phyloP scores from a whole-genome alignment of 2,888 invertebrate genomes.

The Quadroppia sp. region DNA sequence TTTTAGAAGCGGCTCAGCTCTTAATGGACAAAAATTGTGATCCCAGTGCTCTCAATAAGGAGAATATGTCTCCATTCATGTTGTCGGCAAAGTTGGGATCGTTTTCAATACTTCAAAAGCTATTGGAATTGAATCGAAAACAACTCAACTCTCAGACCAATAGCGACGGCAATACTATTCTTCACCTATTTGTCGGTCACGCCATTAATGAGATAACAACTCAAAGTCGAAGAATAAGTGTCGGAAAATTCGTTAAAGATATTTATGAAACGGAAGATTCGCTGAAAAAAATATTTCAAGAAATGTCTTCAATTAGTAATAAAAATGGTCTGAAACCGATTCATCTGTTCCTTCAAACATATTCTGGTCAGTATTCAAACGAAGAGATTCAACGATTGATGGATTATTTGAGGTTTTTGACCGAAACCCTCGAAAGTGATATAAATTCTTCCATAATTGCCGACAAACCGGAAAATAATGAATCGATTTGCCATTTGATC shows the following conservation, averaged over 20 bases:
- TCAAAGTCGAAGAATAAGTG: slow-evolving; percentile 43
- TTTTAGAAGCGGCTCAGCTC: slow-evolving; percentile 50
- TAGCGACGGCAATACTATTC: slow-evolving; percentile 51
- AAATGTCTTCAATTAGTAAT: slow-evolving; percentile 46
- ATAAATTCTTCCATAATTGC: background rate
- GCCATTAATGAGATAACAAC: slow-evolving; percentile 46
- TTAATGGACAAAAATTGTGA: slow-evolving; percentile 53
- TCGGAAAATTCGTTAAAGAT: slow-evolving; percentile 45
- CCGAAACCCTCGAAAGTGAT: slow-evolving; percentile 25
- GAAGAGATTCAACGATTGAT: slow-evolving; percentile 11
- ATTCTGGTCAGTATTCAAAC: slow-evolving; percentile 5
- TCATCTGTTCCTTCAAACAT: slow-evolving; percentile 20
- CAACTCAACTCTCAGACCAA: slow-evolving; percentile 51
- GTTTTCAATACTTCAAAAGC: slow-evolving; percentile 51
- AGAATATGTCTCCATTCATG: slow-evolving; percentile 53
- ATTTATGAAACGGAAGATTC: slow-evolving; percentile 42
- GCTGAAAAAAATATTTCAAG: slow-evolving; percentile 35
- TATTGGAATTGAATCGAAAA: slow-evolving; percentile 52
- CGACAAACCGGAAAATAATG: background rate
- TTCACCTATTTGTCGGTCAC: slow-evolving; percentile 54
- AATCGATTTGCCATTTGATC: slow-evolving; percentile 45
- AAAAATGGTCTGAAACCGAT: slow-evolving; percentile 46
- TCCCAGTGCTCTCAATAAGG: slow-evolving; percentile 50
- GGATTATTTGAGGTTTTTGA: slow-evolving; percentile 20
- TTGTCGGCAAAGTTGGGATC: slow-evolving; percentile 52